These are phyloP conservation scores for Drosophila mayri DNA, from an alignment of 1,140 invertebrate species.

Conservation along the genomic window DNA sequence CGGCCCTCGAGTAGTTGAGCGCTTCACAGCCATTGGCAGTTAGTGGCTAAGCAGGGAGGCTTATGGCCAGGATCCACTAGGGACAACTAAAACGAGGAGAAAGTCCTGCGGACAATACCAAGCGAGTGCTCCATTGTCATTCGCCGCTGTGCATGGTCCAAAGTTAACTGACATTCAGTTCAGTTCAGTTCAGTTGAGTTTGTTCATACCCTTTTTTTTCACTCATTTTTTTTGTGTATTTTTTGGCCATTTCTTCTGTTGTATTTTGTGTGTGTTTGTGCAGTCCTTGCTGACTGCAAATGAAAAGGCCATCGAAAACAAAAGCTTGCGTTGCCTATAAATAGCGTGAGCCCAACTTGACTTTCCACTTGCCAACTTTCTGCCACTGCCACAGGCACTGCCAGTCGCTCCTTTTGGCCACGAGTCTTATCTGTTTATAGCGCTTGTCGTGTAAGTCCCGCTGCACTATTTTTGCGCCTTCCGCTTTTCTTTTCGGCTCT, in stretches of 20 bases:
- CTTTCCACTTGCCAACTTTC: slow-evolving; percentile 72
- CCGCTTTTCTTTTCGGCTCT: slow-evolving; percentile 14
- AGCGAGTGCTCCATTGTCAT: slow-evolving; percentile 44
- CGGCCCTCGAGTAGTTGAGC: slow-evolving; percentile 53
- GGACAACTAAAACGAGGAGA: slow-evolving; percentile 3
- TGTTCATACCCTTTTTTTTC: slow-evolving; percentile 30
- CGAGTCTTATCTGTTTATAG: slow-evolving; percentile 52
- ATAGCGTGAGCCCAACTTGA: slow-evolving; percentile 77
- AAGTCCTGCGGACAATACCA: slow-evolving; percentile 47
- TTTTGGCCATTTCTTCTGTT: slow-evolving; percentile 39
- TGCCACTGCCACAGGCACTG: slow-evolving; percentile 23
- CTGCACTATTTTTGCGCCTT: slow-evolving; percentile 25
- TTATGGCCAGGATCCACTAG: slow-evolving; percentile 33
- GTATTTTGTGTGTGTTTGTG: slow-evolving; percentile 41
- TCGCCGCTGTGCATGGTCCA: slow-evolving; percentile 41
- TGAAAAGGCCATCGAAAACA: slow-evolving; percentile 82
- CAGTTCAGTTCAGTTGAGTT: slow-evolving; percentile 26
- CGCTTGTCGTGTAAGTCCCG: slow-evolving; percentile 62
- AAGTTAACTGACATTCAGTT: slow-evolving; percentile 64
- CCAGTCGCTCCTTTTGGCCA: slow-evolving; percentile 38
- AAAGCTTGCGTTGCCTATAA: slow-evolving; percentile 80
- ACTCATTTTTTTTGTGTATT: slow-evolving; percentile 12
- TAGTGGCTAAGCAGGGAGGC: slow-evolving; percentile 59
- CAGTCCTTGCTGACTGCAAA: slow-evolving; percentile 63
- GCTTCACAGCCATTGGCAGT: slow-evolving; percentile 58